Evolutionary conservation across 2,888 invertebrate species (phyloP), one percentile per base, ranked within the genome.

Genomic region (Aphrophora alni): DNA sequence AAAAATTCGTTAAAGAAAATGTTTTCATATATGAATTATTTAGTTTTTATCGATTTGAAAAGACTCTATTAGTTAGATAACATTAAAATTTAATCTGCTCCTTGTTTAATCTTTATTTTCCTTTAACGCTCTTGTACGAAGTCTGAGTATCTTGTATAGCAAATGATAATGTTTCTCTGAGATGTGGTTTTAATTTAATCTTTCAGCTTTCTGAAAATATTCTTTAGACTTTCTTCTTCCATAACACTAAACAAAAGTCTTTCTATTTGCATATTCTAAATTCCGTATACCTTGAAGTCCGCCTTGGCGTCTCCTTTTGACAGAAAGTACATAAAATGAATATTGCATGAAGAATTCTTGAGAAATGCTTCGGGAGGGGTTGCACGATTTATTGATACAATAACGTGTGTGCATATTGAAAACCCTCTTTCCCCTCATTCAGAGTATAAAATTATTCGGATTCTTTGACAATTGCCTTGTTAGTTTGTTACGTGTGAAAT

Each of bases 331-430:
- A 59, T 21, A 59, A 59, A 59, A 59, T 59, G 59, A 59, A 59
- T 59, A 59, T n/a, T 59, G 59, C 10, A 59, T 59, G 59, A 59
- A 59, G 59, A 59, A 59, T 59, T 59, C 59, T 59, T 21, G 59
- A 59, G 59, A 44, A 44, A 44, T 44, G 44, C 44, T 44, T 44
- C 44, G 44, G 44, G 59, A n/a, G 21, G 59, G 59, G 59, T 44
- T 59, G 59, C 21, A 59, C 59, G 59, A 59, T 59, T 59, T 59
- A 59, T 59, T 59, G 59, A 59, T 59, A 59, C 21, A 59, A 59
- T 59, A 59, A 59, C 59, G 59, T 59, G 59, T 59, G 59, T 59
- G 59, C 59, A 59, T 59, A 59, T 59, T 59, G 59, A 59, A 33
- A 59, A n/a, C 21, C 21, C 59, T 3, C 21, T 21, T 59, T 14